Base-by-base conservation (phyloP, 2,797 vertebrate genomes). In the Lophotriccus pileatus region DNA sequence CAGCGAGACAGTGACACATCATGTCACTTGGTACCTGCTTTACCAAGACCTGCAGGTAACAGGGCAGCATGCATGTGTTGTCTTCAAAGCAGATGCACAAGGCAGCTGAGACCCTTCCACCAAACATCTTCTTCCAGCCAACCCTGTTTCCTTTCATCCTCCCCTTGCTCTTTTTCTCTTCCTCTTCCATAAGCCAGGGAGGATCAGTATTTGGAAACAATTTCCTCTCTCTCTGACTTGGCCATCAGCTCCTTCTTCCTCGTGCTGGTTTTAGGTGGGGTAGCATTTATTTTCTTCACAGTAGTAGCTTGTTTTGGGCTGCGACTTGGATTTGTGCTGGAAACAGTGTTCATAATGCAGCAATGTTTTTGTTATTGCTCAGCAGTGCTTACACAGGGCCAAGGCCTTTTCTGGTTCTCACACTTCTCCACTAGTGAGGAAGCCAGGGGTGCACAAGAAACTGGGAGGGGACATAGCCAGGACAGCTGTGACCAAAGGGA, bases 381-480 rank as follows among this genome's bases (percentile, higher is more conserved):
- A 73, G 41, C 9, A 60, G 34, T 37, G 32, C 11, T 60, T 37
- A 67, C 20, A 43, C 0, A 0, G 9, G 8, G 11, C 16, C 37
- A 46, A 70, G 44, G 17, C 28, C 8, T 52, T 70, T 72, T 36
- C 41, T 47, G 32, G 16, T 60, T 41, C 46, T n/a, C 23, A 25
- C 39, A 60, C 32, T 1, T 17, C 4, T 9, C 19, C 16, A 24
- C 6, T 19, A 73, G 32, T 37, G 27, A 60, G 32, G 73, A 53
- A 55, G 16, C 6, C 36, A 27, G 2, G 18, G 9, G 19, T 41
- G 9, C 41, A 37, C 47, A 53, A 43, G 28, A 59, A 41, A 7
- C 4, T 73, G 27, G 27, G 27, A 73, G 41, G 25, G 15, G 9
- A 60, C 46, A 41, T 10, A 73, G 23, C 15, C 52, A 60, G 59